These are phyloP conservation scores for Plemyria rubiginata DNA, from an alignment of 2,888 invertebrate species.

Conservation along the genomic window DNA sequence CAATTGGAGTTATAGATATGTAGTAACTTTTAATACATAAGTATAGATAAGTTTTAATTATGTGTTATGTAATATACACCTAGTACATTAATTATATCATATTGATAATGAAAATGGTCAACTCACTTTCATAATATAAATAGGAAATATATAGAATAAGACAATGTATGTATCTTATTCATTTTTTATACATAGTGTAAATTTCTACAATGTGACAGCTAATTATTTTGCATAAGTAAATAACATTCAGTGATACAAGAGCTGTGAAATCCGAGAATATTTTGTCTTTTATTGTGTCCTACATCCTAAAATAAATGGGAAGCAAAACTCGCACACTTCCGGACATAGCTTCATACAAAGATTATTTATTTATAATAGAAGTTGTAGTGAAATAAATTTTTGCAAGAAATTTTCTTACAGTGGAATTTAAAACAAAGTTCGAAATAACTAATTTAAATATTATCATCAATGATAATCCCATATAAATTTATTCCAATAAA, in stretches of 20 bases:
- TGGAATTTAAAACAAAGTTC: not conserved
- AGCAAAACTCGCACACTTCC: not conserved
- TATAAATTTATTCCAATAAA: not conserved
- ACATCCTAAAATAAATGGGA: constrained; percentile 7
- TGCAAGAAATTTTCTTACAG: not conserved
- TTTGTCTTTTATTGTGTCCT: constrained; percentile 15
- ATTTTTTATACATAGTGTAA: constrained; percentile 1
- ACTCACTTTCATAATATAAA: not conserved
- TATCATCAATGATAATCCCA: not conserved
- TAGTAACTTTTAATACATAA: not conserved
- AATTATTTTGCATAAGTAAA: not conserved
- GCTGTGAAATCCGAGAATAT: not conserved
- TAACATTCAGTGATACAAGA: not conserved
- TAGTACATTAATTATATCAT: not conserved
- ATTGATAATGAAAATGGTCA: not conserved
- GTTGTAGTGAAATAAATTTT: not conserved
- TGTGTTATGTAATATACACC: not conserved
- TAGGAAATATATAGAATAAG: not conserved
- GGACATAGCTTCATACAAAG: not conserved
- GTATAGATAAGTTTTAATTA: constrained; percentile 5
- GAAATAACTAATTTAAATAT: not conserved
- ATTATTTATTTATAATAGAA: not conserved
- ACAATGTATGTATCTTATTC: not conserved
- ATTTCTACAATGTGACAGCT: not conserved
- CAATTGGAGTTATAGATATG: constrained; percentile 3